These are phyloP conservation scores for Hystrix brachyura DNA, from an alignment of 2,113 vertebrate species.

Conservation along the genomic window DNA sequence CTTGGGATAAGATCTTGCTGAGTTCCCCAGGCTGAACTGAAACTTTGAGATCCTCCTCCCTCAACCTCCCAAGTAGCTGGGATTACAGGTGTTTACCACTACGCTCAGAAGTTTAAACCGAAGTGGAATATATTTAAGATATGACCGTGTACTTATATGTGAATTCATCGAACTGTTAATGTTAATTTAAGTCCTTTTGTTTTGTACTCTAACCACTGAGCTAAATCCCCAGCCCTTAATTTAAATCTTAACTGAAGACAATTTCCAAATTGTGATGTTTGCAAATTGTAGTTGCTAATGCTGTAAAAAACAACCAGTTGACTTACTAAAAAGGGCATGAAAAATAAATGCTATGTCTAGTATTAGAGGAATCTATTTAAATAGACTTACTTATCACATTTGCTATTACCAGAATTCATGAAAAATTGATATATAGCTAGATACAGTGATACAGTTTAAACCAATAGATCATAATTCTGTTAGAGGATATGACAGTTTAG, in stretches of 20 bases:
- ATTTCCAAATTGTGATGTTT: conserved; percentile 4
- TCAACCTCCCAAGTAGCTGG: neutral
- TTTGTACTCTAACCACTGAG: no score
- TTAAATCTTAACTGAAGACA: conserved; percentile 11
- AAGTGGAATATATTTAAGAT: conserved; percentile 19
- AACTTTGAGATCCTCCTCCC: no score
- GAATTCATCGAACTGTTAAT: neutral
- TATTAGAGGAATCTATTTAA: neutral
- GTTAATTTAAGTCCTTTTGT: no score
- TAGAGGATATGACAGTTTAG: neutral
- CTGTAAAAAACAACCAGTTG: neutral
- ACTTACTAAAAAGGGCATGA: neutral
- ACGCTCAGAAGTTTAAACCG: neutral
- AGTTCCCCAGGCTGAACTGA: no score
- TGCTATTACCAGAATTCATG: neutral
- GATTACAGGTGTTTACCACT: neutral
- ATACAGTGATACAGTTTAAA: neutral
- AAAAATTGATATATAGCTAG: neutral
- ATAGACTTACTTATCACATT: neutral
- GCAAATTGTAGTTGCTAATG: neutral
- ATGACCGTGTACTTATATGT: neutral
- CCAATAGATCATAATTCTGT: neutral
- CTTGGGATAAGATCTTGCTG: neutral
- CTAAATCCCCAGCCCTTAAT: neutral
- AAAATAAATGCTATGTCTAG: neutral